phyloP scores from a whole-genome alignment of 1,140 invertebrate species.

The Pentalonia nigronervosa region DNA sequence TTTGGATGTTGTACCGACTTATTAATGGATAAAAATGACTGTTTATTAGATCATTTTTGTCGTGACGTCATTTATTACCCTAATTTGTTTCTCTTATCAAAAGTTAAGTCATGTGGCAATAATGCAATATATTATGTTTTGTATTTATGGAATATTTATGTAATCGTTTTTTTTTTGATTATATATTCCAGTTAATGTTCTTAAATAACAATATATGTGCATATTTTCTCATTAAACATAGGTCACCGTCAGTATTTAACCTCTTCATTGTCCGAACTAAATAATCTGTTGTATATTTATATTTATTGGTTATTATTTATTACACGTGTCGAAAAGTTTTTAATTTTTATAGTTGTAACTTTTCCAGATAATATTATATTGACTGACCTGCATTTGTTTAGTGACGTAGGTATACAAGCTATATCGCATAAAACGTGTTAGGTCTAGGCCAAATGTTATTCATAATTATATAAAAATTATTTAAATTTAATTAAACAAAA shows the following conservation, averaged over 20 bases:
- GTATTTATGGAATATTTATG: background rate
- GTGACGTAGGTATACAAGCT: slow-evolving; percentile 27
- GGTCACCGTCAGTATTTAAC: background rate
- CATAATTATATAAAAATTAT: background rate
- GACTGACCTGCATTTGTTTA: background rate
- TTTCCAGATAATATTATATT: background rate
- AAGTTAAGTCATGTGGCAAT: background rate
- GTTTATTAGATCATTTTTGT: background rate
- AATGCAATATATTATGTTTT: background rate
- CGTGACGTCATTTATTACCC: background rate
- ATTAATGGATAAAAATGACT: background rate
- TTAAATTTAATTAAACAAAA: background rate
- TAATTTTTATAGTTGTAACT: background rate
- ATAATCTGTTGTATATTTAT: background rate
- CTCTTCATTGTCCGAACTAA: background rate
- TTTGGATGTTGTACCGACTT: background rate
- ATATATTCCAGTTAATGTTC: background rate
- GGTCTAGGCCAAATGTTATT: slow-evolving; percentile 30
- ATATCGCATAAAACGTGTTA: slow-evolving; percentile 11
- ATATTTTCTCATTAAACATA: background rate
- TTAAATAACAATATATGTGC: background rate
- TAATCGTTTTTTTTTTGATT: background rate
- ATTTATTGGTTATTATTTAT: background rate
- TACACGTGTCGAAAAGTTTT: background rate
- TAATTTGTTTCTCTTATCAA: background rate